Evolutionary conservation across 2,113 vertebrate species (phyloP), one percentile per base, ranked within the genome.

Genomic region (Osmerus mordax): DNA sequence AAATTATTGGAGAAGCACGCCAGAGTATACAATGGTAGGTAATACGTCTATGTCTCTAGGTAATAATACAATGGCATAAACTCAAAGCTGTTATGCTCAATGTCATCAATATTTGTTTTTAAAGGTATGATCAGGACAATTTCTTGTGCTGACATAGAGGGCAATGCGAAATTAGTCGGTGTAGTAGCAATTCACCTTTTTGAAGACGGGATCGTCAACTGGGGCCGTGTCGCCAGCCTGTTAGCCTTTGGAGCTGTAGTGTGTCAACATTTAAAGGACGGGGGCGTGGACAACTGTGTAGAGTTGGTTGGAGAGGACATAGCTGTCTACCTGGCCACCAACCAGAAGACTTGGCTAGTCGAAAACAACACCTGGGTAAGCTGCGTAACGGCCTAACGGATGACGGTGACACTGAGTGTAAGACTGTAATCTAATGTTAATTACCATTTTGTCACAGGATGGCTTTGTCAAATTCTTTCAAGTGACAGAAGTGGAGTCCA

Each of bases 401-500:
- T 32, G 18, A 15, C n/a, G 13, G 25, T n/a, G 2, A 21, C 55
- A 28, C 2, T 15, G 8, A 52, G 4, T 32, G 4, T 18, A 19
- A 18, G 16, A 15, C 13, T 11, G 18, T 21, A 60, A n/a, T 21
- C 6, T 52, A 21, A 51, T 67, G 18, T 16, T n/a, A 28, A 25
- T 53, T 54, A 7, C 65, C 8, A n/a, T 56, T 8, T n/a, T 2
- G 4, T 29, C 41, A 28, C 66, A 87, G 94, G 91, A 93, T 67
- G 94, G 94, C 19, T 95, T 94, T 78, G 91, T 93, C 7, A 87
- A 94, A 32, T 95, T 95, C 68, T 95, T 95, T 74, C 89, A 80
- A 0, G 83, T 92, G 2, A 91, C 93, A 75, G 94, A 95, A 77
- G 78, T 92, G 21, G 94, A 95, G 86, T 67, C 90, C 13, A 87